Evolutionary conservation across 64 coral and sea anemone genomes (phyloP).

Genomic region (Astreopora myriophthalma): DNA sequence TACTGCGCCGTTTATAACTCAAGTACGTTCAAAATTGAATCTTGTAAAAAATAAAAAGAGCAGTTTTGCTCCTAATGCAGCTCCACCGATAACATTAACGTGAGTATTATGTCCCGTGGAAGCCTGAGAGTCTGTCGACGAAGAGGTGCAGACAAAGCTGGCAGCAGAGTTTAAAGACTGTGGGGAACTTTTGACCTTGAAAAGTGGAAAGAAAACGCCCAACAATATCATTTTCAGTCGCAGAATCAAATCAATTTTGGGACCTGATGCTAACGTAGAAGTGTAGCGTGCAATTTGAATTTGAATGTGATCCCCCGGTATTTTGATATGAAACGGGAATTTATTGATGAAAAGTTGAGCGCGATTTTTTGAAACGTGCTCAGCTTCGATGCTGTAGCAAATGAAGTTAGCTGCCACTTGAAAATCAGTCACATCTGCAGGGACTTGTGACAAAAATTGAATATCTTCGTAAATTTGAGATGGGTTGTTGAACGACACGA

Average conservation of each 20-base stretch:
- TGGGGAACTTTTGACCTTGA: no score
- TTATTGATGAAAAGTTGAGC: no score
- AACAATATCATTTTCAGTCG: background rate
- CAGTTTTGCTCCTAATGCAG: background rate
- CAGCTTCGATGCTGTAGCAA: background rate
- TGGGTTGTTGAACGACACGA: background rate
- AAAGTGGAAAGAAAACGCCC: background rate
- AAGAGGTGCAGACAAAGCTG: background rate
- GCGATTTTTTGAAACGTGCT: no score
- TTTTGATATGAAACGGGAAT: background rate
- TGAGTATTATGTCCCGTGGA: background rate
- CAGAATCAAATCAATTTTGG: background rate
- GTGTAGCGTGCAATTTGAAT: background rate
- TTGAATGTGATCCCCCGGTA: no score
- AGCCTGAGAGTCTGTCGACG: background rate
- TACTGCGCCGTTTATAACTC: background rate
- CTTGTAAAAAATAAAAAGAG: background rate
- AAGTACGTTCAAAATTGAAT: background rate
- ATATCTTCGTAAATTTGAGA: background rate
- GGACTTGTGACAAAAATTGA: background rate
- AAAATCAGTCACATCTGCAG: background rate
- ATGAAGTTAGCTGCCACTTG: background rate
- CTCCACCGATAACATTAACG: no score
- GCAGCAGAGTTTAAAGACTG: background rate
- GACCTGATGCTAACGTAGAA: background rate